These are phyloP conservation scores for Plecotus auritus DNA, from an alignment of 2,113 vertebrate species.

Conservation along the genomic window DNA sequence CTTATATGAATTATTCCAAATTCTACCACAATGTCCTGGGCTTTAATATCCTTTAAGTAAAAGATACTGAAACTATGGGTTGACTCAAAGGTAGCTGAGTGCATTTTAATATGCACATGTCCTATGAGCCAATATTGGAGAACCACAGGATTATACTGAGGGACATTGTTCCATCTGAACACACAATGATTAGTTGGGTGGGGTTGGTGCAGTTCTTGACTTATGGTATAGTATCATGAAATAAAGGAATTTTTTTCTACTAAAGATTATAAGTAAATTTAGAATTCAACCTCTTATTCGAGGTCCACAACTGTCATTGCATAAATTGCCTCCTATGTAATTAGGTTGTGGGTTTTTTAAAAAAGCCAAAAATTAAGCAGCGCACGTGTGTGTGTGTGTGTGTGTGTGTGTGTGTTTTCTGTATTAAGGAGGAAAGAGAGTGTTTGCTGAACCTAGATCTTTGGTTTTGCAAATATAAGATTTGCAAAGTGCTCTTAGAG, in stretches of 20 bases:
- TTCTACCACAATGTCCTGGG: conserved; percentile 52
- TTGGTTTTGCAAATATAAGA: neutral
- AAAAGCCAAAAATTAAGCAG: neutral
- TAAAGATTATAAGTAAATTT: neutral
- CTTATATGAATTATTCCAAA: conserved; percentile 69
- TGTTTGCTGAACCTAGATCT: neutral
- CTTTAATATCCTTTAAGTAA: conserved; percentile 60
- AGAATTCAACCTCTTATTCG: neutral
- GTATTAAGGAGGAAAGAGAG: neutral
- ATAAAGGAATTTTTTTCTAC: conserved; percentile 32
- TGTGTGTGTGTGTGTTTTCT: neutral
- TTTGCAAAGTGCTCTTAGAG: neutral
- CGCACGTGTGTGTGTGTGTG: neutral
- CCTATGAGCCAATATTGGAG: conserved; percentile 31
- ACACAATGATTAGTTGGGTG: conserved; percentile 35
- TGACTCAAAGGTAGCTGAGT: conserved; percentile 50
- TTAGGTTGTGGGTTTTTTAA: neutral
- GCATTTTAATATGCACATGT: conserved; percentile 58
- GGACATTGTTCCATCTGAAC: conserved; percentile 16
- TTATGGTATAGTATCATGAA: conserved; percentile 24
- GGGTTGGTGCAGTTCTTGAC: neutral
- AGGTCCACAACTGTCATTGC: neutral
- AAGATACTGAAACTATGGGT: conserved; percentile 34
- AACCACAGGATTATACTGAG: neutral
- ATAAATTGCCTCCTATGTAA: neutral